phyloP scores from a whole-genome alignment of 2,888 invertebrate species.

The Lasioglossum oenotherae region DNA sequence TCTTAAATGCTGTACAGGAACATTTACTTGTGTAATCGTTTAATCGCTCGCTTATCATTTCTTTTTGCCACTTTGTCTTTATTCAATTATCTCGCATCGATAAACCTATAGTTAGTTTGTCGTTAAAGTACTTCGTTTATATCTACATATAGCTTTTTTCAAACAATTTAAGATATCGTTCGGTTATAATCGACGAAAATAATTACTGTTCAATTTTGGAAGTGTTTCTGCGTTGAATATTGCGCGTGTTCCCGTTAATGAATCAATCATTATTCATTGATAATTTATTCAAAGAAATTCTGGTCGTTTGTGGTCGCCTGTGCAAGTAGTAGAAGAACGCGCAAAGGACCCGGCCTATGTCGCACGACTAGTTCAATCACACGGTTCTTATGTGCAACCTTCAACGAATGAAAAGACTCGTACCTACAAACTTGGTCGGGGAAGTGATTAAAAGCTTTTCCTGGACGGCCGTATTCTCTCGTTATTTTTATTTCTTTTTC shows the following conservation, averaged over 20 bases:
- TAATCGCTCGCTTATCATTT: conserved; percentile 63
- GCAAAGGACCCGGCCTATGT: conserved; percentile 76
- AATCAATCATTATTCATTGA: conserved; percentile 42
- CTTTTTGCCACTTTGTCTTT: conserved; percentile 45
- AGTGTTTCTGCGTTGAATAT: neutral
- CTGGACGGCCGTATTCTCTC: conserved; percentile 75
- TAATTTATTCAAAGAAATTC: conserved; percentile 59
- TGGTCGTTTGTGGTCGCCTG: conserved; percentile 14
- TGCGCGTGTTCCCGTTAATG: neutral
- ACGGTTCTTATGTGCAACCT: conserved; percentile 60
- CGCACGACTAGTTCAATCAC: conserved; percentile 81
- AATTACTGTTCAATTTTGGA: conserved; percentile 11
- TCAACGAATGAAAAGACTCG: conserved; percentile 44
- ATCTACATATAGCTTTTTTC: conserved; percentile 67
- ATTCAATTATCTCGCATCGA: conserved; percentile 69
- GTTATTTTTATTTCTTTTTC: conserved; percentile 18
- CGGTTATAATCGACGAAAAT: conserved; percentile 58
- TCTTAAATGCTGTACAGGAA: conserved; percentile 84
- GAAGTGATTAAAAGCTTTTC: conserved; percentile 73
- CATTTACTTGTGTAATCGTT: conserved; percentile 79
- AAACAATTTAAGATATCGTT: conserved; percentile 71
- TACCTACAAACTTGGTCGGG: conserved; percentile 67
- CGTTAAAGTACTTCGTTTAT: conserved; percentile 75
- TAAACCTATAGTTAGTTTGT: conserved; percentile 73
- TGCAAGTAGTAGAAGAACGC: conserved; percentile 58